phyloP scores from a whole-genome alignment of 2,888 invertebrate species.

The Acleris laterana region DNA sequence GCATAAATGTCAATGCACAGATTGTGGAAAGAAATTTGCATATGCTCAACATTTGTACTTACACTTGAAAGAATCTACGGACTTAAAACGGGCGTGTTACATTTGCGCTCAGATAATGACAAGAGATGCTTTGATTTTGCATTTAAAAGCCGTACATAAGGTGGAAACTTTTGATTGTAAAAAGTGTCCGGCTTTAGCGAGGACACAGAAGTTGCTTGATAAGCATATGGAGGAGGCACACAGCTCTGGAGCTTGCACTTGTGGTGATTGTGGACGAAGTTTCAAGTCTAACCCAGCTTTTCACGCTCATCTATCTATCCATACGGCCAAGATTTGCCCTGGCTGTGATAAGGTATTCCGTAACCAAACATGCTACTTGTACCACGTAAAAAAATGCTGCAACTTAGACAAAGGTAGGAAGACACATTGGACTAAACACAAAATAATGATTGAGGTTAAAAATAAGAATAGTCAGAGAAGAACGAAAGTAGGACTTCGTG shows the following conservation, averaged over 20 bases:
- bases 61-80: constrained; percentile 67
- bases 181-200: constrained; percentile 63
- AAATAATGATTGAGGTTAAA: constrained; percentile 55
- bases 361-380: constrained; percentile 66
- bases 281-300: constrained; percentile 60
- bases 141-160: constrained; percentile 55
- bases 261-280: constrained; percentile 68
- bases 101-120: constrained; percentile 66
- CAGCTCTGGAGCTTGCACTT: constrained; percentile 54
- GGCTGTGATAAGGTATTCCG: constrained; percentile 64
- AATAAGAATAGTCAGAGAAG: constrained; percentile 53
- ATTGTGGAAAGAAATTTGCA: constrained; percentile 62
- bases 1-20: constrained; percentile 55
- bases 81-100: constrained; percentile 64
- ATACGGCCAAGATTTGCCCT: constrained; percentile 61
- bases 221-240: constrained; percentile 59
- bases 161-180: constrained; percentile 58
- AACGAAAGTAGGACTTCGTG: constrained; percentile 63
- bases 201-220: constrained; percentile 46
- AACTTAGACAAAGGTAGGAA: constrained; percentile 55
- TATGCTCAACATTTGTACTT: constrained; percentile 58
- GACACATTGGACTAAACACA: constrained; percentile 49
- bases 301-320: constrained; percentile 63
- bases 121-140: constrained; percentile 57
- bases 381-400: constrained; percentile 68